Base-by-base conservation (phyloP, 2,888 invertebrate genomes). In the Microchrysa polita region DNA sequence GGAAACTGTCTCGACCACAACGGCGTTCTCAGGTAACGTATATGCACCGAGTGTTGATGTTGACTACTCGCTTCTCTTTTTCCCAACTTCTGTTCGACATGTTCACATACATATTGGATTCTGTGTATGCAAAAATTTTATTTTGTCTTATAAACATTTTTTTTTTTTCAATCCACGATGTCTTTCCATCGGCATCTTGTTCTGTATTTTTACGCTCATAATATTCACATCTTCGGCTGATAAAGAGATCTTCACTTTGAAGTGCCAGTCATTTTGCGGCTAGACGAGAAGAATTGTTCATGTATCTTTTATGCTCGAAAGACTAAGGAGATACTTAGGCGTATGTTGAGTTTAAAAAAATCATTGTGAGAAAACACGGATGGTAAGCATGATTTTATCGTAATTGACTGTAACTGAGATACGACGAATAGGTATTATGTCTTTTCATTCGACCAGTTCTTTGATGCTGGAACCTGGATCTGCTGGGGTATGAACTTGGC, bases 1-100 rank as follows among this genome's bases (percentile, higher is more conserved):
- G 85, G 83, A 78, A 83, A 82, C 79, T 85, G 85, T 79, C 85
- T 85, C 74, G 85, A 85, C 80, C 81, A 78, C 76, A 78, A 77
- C 74, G 75, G 75, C 18, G 74, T 76, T 74, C 76, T 78, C 69
- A 77, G 77, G 78, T 77, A 77, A 76, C 52, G 18, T 18, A 48
- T 53, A 7, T 5, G 20, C 61, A 53, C 16, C 53, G n/a, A 2
- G 27, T 5, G 27, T 34, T 2, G 2, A 5, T 2, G 2, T 34
- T 34, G 27, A 2, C 7, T 2, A 2, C 18, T 18, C 55, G 10
- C n/a, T n/a, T n/a, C n/a, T n/a, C n/a, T n/a, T n/a, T n/a, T 34
- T 34, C 27, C 18, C 55, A 55, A 55, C 55, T 55, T 55, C 55
- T 55, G 55, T 55, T 52, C 16, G 7, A 16, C 5, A 16, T 52